These are phyloP conservation scores for Hystrix cristata DNA, from an alignment of 2,113 vertebrate genomes.

Conservation along the genomic window DNA sequence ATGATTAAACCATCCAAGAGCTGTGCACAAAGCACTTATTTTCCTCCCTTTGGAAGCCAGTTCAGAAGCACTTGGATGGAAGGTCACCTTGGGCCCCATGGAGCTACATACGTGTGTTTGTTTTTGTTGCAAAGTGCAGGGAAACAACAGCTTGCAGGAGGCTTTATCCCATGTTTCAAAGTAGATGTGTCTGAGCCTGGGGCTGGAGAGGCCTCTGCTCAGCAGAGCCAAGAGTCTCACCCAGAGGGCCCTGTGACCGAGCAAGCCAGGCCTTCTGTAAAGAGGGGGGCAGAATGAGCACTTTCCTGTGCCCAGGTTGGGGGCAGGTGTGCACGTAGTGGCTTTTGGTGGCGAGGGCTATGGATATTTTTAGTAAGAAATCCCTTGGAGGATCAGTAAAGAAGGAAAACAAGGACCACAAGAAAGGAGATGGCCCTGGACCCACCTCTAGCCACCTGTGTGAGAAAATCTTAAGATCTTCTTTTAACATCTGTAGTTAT, in stretches of 20 bases:
- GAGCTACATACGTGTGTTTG: background rate
- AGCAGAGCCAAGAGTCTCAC: background rate
- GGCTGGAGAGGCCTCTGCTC: background rate
- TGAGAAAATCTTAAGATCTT: background rate
- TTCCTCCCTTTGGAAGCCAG: slow-evolving; percentile 69
- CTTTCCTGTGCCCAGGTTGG: background rate
- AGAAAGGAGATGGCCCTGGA: background rate
- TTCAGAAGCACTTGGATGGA: slow-evolving; percentile 45
- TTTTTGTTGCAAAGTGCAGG: slow-evolving; percentile 13
- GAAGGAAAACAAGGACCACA: background rate
- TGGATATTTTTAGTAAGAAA: background rate
- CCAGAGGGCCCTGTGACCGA: background rate
- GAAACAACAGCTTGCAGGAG: background rate
- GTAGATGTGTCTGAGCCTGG: background rate
- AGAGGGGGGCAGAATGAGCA: background rate
- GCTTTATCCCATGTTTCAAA: background rate
- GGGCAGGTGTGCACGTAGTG: background rate
- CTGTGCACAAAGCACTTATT: slow-evolving; percentile 3
- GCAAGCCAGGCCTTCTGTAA: background rate
- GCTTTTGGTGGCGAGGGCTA: background rate
- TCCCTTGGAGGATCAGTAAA: background rate
- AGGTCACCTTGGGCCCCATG: slow-evolving; percentile 43
- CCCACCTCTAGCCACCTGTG: background rate
- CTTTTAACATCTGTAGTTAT: background rate
- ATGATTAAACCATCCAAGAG: slow-evolving; percentile 59